phyloP scores from a whole-genome alignment of 2,888 invertebrate genomes.

The Sialis fuliginosa region DNA sequence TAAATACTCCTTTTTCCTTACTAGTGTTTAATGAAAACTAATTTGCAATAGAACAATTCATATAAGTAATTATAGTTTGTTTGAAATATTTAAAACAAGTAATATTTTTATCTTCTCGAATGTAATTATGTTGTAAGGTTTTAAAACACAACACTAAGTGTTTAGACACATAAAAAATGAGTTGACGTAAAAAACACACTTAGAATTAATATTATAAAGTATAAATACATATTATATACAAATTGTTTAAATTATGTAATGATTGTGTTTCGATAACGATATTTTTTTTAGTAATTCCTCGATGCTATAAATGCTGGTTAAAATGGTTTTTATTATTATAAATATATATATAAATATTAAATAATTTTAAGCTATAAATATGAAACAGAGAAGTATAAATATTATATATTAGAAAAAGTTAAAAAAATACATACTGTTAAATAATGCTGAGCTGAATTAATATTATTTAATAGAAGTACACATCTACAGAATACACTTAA shows the following conservation, averaged over 20 bases:
- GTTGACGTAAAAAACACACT: not conserved
- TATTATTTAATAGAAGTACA: too few relatives aligned
- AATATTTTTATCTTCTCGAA: too few relatives aligned
- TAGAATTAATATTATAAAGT: not conserved
- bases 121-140: too few relatives aligned
- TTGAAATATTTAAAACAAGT: too few relatives aligned
- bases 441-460: not conserved
- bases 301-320: slow-evolving; percentile 4
- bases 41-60: too few relatives aligned
- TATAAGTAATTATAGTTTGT: too few relatives aligned
- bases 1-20: too few relatives aligned
- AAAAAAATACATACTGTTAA: not conserved
- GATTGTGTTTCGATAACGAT: not conserved
- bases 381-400: slow-evolving; percentile 1
- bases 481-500: too few relatives aligned
- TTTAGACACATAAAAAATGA: slow-evolving; percentile 1
- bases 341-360: slow-evolving; percentile 4
- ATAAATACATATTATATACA: not conserved
- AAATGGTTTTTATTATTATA: slow-evolving; percentile 5
- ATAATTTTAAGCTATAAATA: slow-evolving; percentile 4
- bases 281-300: slow-evolving; percentile 2
- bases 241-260: slow-evolving; percentile 1
- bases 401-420: not conserved
- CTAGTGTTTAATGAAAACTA: too few relatives aligned
- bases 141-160: not conserved